Conservation (phyloP, 2,797 vertebrate species). For the Iguana delicatissima region DNA sequence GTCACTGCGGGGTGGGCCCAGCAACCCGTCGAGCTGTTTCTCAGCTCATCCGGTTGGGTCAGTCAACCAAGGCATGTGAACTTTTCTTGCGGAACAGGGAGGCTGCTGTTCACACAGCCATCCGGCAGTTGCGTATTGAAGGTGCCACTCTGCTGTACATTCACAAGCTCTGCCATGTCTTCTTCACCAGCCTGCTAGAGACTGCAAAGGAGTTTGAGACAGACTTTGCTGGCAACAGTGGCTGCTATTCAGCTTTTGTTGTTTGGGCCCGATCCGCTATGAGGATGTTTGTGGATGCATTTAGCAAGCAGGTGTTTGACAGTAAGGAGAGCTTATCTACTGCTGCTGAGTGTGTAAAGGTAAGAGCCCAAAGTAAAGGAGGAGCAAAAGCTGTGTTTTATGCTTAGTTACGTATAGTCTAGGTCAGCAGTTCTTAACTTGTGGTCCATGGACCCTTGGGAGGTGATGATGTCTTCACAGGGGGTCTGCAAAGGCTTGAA, state of each 20-base stretch:
- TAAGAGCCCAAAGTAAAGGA: not conserved
- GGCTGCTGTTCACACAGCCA: constrained; percentile 92
- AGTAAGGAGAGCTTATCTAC: constrained; percentile 98
- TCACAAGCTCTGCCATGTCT: constrained; percentile 98
- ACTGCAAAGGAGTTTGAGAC: constrained; percentile 96
- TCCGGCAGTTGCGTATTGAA: constrained; percentile 96
- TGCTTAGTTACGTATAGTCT: not conserved
- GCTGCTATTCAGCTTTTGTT: constrained; percentile 97
- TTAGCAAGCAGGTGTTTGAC: constrained; percentile 98
- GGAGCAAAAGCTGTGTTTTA: not conserved
- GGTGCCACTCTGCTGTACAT: constrained; percentile 97
- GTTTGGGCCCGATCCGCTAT: constrained; percentile 95
- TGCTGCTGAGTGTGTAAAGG: constrained; percentile 94
- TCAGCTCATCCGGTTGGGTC: constrained; percentile 94
- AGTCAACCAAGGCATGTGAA: constrained; percentile 97
- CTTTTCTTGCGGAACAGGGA: constrained; percentile 95
- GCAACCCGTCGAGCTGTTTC: constrained; percentile 95
- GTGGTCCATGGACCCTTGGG: no score
- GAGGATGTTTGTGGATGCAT: constrained; percentile 95
- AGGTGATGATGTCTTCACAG: no score
- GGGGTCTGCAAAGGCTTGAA: no score
- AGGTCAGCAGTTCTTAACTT: not conserved
- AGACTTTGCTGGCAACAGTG: constrained; percentile 92
- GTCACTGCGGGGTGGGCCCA: constrained; percentile 92
- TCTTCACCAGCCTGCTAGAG: constrained; percentile 97